Conservation (phyloP, 92 coral and sea anemone genomes). For the Muricea muricata region DNA sequence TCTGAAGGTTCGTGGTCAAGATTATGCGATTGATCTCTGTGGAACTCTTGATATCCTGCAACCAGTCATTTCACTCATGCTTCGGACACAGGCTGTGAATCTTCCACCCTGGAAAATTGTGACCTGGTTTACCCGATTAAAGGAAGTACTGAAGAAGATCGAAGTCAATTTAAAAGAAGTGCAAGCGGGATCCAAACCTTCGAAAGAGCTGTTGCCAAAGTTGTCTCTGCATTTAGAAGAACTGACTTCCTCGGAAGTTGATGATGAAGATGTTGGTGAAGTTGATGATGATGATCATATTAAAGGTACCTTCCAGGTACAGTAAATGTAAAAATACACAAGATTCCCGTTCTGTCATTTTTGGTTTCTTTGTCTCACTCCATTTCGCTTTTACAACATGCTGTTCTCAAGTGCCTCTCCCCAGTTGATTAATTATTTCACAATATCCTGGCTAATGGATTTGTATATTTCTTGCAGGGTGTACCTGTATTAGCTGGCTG, state of each 20-base stretch:
- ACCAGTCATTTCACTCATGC: constrained; percentile 36
- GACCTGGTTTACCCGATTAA: constrained; percentile 12
- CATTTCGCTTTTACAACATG: too few species aligned
- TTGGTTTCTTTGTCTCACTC: too few species aligned
- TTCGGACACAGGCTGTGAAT: constrained; percentile 5
- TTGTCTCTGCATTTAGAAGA: constrained; percentile 38
- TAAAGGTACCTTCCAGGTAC: not conserved
- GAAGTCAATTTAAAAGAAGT: constrained; percentile 21
- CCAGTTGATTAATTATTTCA: too few species aligned
- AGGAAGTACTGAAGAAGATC: not conserved
- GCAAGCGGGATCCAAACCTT: not conserved
- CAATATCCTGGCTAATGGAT: too few species aligned
- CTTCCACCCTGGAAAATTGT: constrained; percentile 32
- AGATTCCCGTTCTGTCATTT: too few species aligned
- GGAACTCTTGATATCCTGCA: constrained; percentile 26
- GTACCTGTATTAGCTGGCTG: constrained; percentile 12
- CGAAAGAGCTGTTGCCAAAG: constrained; percentile 3
- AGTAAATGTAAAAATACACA: constrained; percentile 2
- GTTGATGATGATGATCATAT: not conserved
- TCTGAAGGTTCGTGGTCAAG: constrained; percentile 38
- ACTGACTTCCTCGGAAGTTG: not conserved
- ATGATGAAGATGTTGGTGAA: not conserved
- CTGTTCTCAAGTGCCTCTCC: too few species aligned
- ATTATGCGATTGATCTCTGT: constrained; percentile 31
- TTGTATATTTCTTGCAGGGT: too few species aligned